These are phyloP conservation scores for Sebastes miniatus DNA, from an alignment of 2,797 vertebrate species.

Conservation along the genomic window DNA sequence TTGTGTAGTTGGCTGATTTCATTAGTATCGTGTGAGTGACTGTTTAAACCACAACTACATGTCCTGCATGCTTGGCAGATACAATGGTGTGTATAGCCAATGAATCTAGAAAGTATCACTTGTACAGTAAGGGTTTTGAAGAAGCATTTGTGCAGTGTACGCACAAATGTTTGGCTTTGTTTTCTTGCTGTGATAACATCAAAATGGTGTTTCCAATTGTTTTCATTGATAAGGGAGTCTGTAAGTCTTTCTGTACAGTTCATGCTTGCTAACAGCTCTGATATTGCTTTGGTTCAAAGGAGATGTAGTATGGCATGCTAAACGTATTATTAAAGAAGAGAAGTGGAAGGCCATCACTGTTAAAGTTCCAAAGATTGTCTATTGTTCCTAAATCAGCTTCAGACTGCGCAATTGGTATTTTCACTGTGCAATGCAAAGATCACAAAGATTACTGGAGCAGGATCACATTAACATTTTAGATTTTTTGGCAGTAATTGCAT, in stretches of 20 bases:
- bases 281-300: background rate
- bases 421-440: background rate
- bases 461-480: too few species aligned
- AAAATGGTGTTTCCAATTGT: background rate
- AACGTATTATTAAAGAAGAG: background rate
- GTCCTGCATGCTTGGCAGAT: background rate
- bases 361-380: background rate
- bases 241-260: background rate
- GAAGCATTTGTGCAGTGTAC: background rate
- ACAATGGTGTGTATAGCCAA: background rate
- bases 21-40: background rate
- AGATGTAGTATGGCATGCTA: background rate
- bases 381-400: background rate
- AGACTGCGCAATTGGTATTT: background rate
- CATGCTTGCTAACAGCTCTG: background rate
- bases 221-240: background rate
- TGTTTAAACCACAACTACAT: background rate
- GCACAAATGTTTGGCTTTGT: background rate
- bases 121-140: slow-evolving; percentile 14
- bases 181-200: background rate
- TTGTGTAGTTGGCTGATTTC: background rate
- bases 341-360: background rate
- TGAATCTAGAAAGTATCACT: slow-evolving; percentile 8
- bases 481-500: too few species aligned
- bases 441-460: too few species aligned